phyloP scores from a whole-genome alignment of 2,888 invertebrate genomes.

The Alloscopus bannaensis region DNA sequence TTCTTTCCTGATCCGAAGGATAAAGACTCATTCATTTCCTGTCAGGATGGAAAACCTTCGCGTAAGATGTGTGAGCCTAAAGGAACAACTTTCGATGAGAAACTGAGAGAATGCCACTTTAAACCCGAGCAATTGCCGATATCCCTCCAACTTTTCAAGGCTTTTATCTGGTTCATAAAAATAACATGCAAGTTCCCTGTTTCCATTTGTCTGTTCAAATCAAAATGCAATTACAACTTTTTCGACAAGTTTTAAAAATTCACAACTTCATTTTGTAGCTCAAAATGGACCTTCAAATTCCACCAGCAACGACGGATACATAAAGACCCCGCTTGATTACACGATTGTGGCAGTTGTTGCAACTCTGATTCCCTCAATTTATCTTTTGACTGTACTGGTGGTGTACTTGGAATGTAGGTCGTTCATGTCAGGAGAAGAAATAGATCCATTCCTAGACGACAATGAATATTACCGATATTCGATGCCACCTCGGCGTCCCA shows the following conservation, averaged over 20 bases:
- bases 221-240: no score
- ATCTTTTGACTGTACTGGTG: background rate
- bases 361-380: slow-evolving; percentile 4
- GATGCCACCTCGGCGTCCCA: no score
- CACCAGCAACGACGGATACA: background rate
- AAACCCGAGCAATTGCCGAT: background rate
- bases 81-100: slow-evolving; percentile 23
- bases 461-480: slow-evolving; percentile 18
- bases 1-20: slow-evolving; percentile 34
- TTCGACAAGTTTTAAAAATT: no score
- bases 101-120: slow-evolving; percentile 6
- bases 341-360: background rate
- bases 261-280: no score
- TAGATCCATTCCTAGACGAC: background rate
- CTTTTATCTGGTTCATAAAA: slow-evolving; percentile 32
- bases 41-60: slow-evolving; percentile 12
- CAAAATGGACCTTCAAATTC: no score
- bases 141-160: slow-evolving; percentile 7
- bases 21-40: slow-evolving; percentile 16
- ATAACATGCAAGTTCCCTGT: slow-evolving; percentile 11
- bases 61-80: slow-evolving; percentile 23
- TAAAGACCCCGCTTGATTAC: background rate
- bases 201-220: no score
- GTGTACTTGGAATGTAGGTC: background rate
- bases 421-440: background rate